Evolutionary conservation across 2,888 invertebrate genomes (phyloP).

Genomic region (Cylloceria caligata): DNA sequence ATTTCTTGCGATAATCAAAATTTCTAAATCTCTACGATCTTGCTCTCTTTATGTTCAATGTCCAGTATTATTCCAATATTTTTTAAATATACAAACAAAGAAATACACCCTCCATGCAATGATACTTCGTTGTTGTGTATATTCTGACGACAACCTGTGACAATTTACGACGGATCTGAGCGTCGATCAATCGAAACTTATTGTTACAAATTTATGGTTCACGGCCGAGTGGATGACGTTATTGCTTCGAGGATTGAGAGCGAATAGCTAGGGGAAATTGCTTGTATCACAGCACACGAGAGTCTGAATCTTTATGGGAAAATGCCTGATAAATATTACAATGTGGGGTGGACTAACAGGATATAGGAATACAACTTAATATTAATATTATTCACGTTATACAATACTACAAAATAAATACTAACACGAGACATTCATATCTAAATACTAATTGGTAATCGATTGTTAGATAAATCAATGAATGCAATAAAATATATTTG

Average conservation of each 20-base stretch:
- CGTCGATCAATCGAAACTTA: constrained; percentile 70
- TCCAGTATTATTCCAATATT: background rate
- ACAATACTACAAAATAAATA: too few relatives aligned
- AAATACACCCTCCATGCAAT: background rate
- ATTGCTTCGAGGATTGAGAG: constrained; percentile 2
- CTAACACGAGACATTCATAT: too few relatives aligned
- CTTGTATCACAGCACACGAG: background rate
- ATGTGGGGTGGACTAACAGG: background rate
- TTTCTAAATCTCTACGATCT: background rate
- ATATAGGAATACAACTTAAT: background rate
- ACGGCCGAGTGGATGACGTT: constrained; percentile 69
- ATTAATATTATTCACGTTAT: too few relatives aligned
- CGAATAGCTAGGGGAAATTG: constrained; percentile 16
- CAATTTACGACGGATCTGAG: constrained; percentile 9
- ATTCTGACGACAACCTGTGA: background rate
- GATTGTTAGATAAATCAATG: too few relatives aligned
- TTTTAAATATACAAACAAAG: background rate
- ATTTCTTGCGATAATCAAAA: background rate
- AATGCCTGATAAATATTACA: too few relatives aligned
- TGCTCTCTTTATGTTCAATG: background rate
- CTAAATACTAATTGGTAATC: too few relatives aligned
- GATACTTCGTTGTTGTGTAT: background rate
- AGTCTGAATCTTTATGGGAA: background rate
- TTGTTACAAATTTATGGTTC: constrained; percentile 74
- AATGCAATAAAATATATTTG: too few relatives aligned